phyloP scores from a whole-genome alignment of 37 sponge, comb jelly and placozoan species.

The Theonella swinhoei region DNA sequence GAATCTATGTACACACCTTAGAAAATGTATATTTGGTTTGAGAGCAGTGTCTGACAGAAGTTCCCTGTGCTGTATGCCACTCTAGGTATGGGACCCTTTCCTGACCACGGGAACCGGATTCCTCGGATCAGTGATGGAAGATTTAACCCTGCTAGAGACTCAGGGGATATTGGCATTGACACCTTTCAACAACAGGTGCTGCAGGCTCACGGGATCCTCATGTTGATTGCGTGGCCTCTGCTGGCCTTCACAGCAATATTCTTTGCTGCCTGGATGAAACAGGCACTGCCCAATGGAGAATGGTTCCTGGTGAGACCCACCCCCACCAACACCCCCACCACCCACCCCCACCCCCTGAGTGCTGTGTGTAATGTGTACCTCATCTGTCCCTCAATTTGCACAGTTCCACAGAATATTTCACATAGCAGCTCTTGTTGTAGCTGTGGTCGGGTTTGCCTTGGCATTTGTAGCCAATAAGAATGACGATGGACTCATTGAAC shows the following conservation, averaged over 20 bases:
- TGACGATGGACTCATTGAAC: neutral
- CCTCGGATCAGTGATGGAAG: neutral
- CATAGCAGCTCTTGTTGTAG: conserved; percentile 35
- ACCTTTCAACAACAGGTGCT: neutral
- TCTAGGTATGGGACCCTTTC: neutral
- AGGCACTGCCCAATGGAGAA: conserved; percentile 65
- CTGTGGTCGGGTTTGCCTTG: conserved; percentile 46
- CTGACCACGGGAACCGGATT: neutral
- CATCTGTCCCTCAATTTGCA: neutral
- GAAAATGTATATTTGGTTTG: too few species aligned
- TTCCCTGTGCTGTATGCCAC: too few species aligned
- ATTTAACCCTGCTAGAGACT: neutral
- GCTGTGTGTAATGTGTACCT: neutral
- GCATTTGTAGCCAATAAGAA: conserved; percentile 38
- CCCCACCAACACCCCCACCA: too few species aligned
- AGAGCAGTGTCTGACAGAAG: too few species aligned
- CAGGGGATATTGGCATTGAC: neutral
- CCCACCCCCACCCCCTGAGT: too few species aligned
- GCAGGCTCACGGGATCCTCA: conserved; percentile 59
- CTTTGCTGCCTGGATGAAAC: conserved; percentile 76
- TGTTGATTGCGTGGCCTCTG: conserved; percentile 66
- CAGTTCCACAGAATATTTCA: conserved; percentile 52
- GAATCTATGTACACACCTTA: too few species aligned
- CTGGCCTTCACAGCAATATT: conserved; percentile 61
- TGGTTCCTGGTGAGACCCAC: conserved; percentile 68